These are phyloP conservation scores for Drymodes brunneopygia DNA, from an alignment of 2,113 vertebrate species.

Conservation along the genomic window DNA sequence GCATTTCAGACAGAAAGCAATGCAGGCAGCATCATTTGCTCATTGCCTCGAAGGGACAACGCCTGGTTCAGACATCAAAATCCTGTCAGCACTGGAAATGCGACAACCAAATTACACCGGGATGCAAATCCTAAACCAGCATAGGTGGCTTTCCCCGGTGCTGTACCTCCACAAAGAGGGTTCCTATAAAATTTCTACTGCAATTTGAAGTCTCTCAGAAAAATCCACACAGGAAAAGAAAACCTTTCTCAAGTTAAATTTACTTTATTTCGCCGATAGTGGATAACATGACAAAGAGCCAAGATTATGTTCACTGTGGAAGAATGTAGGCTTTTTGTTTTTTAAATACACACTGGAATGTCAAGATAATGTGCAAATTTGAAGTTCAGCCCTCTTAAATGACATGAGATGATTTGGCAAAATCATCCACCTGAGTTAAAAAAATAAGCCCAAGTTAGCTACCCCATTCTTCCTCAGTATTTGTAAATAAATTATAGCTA, in stretches of 20 bases:
- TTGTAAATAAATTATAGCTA: not conserved
- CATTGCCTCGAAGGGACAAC: not conserved
- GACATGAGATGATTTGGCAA: conserved; percentile 1
- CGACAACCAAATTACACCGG: not conserved
- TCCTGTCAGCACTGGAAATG: not conserved
- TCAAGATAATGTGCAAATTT: not conserved
- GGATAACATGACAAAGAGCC: not conserved
- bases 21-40: conserved; percentile 5
- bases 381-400: conserved; percentile 45
- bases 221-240: not conserved
- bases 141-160: not conserved
- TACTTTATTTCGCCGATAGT: not conserved
- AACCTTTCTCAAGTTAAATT: conserved; percentile 37
- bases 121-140: not conserved
- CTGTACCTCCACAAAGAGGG: not conserved
- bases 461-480: not conserved
- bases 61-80: conserved; percentile 15
- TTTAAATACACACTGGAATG: not conserved
- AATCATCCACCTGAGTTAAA: not conserved
- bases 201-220: not conserved
- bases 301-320: not conserved
- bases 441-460: not conserved
- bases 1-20: conserved; percentile 6
- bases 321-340: not conserved
- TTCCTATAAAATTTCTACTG: not conserved